A percentile compares a stretch with the other conserved stretches of the same genome.
phyloP scores from a whole-genome alignment of 2,888 invertebrate genomes.

The Pristionchus japonicus region DNA sequence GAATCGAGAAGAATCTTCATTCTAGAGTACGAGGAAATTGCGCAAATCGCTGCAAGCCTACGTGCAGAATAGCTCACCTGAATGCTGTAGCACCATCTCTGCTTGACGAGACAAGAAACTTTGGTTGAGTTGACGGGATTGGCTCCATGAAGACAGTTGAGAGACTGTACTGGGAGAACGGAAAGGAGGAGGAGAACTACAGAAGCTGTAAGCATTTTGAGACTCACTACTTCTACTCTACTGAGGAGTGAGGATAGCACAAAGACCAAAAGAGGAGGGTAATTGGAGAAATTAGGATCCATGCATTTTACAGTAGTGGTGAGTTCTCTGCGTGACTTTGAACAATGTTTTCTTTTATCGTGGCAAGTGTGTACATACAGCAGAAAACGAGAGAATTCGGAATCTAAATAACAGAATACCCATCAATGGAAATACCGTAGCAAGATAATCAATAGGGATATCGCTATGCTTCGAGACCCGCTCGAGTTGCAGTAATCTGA shows the following conservation, averaged over 20 bases:
- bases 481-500: background rate
- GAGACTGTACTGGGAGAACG: background rate
- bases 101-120: background rate
- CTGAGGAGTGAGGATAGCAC: background rate
- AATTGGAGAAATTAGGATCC: background rate
- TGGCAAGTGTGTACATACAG: background rate
- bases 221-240: background rate
- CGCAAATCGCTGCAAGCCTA: no score
- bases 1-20: background rate
- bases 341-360: background rate
- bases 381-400: background rate
- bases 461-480: background rate
- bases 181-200: background rate
- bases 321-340: background rate
- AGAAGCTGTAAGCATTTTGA: background rate
- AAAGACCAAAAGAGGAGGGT: background rate
- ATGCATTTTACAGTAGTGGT: background rate
- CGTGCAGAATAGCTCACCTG: background rate
- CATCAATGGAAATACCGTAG: background rate
- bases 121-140: background rate
- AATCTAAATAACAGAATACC: background rate
- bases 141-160: background rate
- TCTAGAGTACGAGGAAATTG: no score
- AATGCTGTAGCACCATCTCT: background rate
- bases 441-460: background rate